Base-by-base conservation (phyloP, 2,888 invertebrate genomes). In the Idaea dimidiata region DNA sequence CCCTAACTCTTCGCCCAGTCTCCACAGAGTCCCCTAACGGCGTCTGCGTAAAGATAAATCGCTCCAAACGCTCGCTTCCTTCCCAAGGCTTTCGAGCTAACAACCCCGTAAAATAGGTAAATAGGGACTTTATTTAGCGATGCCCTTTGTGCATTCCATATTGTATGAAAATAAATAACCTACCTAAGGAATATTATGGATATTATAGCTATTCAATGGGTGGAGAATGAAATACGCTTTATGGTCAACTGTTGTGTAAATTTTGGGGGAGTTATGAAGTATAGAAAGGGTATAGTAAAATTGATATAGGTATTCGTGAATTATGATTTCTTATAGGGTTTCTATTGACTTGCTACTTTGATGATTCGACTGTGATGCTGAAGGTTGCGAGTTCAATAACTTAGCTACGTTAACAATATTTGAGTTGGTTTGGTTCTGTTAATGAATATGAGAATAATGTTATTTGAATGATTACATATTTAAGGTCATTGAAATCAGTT, bases 101-200 rank as follows among this genome's bases (percentile, higher is more conserved):
- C 74, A 72, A 73, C 68, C 72, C 79, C 83, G 82, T 84, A 79
- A 83, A 83, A 83, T 80, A 79, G 77, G 77, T 78, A 80, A 81
- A 83, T 79, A 81, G 75, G 72, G 76, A 77, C 78, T 82, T 84
- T 83, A 84, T 84, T 82, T 81, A 77, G 76, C 68, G 65, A 70
- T 73, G 70, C 70, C 73, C 71, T 68, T 66, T 65, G 67, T 65
- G 58, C 17, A 33, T 17, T 56, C 10, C 18, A 56, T 16, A 16
- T 55, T 43, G 43, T 43, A 43, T 43, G 18, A 33, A 60, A 59
- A 59, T 24, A 53, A 53, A 16, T 54, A 43, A 43, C 43, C 43
- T 43, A 43, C 43, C 43, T 43, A 43, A 43, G 43, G 43, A 10
- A 43, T 43, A 43, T 43, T 43, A 43, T 43, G 43, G 43, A 43